phyloP scores from a whole-genome alignment of 2,888 invertebrate genomes.

The Sceliomorpha sp. region DNA sequence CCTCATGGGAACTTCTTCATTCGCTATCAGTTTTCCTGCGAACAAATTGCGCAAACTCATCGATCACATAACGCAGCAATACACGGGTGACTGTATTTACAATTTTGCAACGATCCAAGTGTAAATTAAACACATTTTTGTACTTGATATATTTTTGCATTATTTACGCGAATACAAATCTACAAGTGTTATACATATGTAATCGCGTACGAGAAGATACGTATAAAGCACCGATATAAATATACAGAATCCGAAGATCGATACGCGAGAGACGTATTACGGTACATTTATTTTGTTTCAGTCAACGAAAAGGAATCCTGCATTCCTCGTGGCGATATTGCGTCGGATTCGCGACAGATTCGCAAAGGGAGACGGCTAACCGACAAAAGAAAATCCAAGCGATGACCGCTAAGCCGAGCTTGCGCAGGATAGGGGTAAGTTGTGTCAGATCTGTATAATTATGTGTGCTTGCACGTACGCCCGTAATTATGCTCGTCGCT shows the following conservation, averaged over 20 bases:
- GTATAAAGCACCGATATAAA: constrained; percentile 20
- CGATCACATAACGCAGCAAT: too few species aligned
- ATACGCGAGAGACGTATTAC: constrained; percentile 14
- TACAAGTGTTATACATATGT: constrained; percentile 13
- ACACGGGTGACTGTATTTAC: too few species aligned
- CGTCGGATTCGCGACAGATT: constrained; percentile 8
- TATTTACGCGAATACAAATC: too few species aligned
- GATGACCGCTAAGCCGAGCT: constrained; percentile 17
- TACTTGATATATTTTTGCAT: too few species aligned
- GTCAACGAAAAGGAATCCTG: constrained; percentile 1
- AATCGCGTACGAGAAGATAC: constrained; percentile 12
- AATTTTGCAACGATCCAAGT: too few species aligned
- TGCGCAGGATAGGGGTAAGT: constrained; percentile 11
- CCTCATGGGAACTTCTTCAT: too few species aligned
- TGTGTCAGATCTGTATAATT: constrained; percentile 16
- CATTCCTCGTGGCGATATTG: constrained; percentile 3
- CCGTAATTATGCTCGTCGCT: not conserved
- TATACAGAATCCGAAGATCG: constrained; percentile 1
- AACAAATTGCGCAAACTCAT: too few species aligned
- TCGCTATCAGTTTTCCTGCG: too few species aligned
- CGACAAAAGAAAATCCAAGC: constrained; percentile 12
- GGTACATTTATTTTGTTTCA: constrained; percentile 24
- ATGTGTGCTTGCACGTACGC: constrained; percentile 1
- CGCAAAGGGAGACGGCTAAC: constrained; percentile 6
- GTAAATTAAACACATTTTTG: too few species aligned